Conservation (phyloP, 2,888 invertebrate species). For the Lycocerus yunnanus region DNA sequence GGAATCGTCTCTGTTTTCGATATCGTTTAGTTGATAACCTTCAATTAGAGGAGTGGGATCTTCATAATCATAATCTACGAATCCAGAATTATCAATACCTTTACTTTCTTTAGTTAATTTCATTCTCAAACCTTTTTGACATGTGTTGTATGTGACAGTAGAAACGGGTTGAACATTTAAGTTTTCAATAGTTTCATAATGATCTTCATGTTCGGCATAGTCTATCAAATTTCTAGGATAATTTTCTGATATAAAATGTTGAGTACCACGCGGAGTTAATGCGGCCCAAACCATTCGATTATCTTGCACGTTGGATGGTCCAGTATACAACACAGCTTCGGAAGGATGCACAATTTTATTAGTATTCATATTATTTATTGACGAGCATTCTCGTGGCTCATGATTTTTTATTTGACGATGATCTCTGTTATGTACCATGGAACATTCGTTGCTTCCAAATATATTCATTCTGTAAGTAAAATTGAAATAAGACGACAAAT, state of each 20-base stretch:
- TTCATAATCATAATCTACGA: constrained; percentile 81
- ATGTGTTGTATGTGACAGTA: constrained; percentile 32
- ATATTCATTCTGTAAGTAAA: constrained; percentile 57
- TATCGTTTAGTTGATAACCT: constrained; percentile 68
- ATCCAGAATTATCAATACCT: constrained; percentile 69
- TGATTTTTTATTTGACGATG: constrained; percentile 52
- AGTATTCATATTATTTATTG: constrained; percentile 56
- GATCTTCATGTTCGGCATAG: constrained; percentile 62
- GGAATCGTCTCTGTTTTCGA: constrained; percentile 59
- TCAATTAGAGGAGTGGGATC: constrained; percentile 78
- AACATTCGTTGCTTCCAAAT: constrained; percentile 62
- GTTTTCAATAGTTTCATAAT: constrained; percentile 73
- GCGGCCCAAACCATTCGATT: constrained; percentile 73
- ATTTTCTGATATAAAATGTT: constrained; percentile 74
- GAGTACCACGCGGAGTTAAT: constrained; percentile 78
- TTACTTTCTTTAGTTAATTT: constrained; percentile 30
- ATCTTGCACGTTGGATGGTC: constrained; percentile 44
- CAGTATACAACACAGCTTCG: constrained; percentile 50
- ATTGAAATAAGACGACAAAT: background rate
- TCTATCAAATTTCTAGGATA: constrained; percentile 62
- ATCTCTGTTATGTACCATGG: constrained; percentile 55
- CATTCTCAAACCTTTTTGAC: constrained; percentile 39
- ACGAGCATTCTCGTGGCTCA: constrained; percentile 51
- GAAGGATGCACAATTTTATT: constrained; percentile 50
- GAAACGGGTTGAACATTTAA: constrained; percentile 55